Evolutionary conservation across 2,888 invertebrate species (phyloP), one percentile per base, ranked within the genome.

Genomic region (Margaritifera margaritifera): DNA sequence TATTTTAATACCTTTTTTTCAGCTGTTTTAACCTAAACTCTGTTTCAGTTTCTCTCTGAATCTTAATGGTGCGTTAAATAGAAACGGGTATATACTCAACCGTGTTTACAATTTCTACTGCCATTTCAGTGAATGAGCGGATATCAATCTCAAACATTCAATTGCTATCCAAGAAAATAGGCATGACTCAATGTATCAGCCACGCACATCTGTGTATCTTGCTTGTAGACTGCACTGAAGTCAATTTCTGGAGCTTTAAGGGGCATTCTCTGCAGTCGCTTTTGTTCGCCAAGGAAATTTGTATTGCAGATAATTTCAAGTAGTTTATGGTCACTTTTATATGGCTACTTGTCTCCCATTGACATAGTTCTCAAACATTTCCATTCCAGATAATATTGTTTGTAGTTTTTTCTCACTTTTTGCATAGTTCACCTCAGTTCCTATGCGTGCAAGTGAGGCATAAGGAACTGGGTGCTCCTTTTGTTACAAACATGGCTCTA

Each of bases 351-450:
- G 42, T 8, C 68, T 53, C 19, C 74, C 75, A 58, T 66, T 75
- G 4, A 64, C 67, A 52, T 75, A 70, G 25, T 69, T 64, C 42
- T 74, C 64, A 53, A 74, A 77, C 25, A 60, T 70, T 58, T 72
- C 66, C 8, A 71, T 42, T 11, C 62, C 61, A 25, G 66, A 75
- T 15, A 73, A 64, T 5, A 80, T 58, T 11, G 74, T 65, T 6
- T 77, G 55, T 18, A 74, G 56, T 53, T 75, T 78, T 25, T 76
- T 74, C 59, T 80, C 74, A 15, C 75, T 78, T 50, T 77, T 69
- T 19, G 71, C 76, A 63, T 75, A 75, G 6, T 51, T 24, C 62
- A 53, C 62, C 55, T 77, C 75, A 18, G 70, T 70, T 27, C 65
- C 71, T n/a, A 70, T 73, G 19, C 71, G 60, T 8, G 74, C 62